Conservation (phyloP, 1,140 invertebrate species). For the Teleogryllus occipitalis region DNA sequence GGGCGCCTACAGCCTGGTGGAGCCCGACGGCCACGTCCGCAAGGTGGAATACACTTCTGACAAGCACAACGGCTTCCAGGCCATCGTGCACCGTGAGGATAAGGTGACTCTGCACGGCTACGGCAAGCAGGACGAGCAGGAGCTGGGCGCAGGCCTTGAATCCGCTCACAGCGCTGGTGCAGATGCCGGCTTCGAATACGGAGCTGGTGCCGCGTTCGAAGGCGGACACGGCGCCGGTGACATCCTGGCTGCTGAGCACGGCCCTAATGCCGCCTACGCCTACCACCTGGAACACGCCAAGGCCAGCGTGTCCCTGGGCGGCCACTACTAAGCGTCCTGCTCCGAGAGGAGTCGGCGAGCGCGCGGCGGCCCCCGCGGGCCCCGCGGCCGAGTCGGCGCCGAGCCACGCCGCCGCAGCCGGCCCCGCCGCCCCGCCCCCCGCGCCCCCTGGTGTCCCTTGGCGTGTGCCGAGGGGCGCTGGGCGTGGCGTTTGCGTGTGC, state of each 20-base stretch:
- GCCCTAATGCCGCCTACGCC: background rate
- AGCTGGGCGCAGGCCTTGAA: too few relatives aligned
- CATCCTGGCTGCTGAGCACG: background rate
- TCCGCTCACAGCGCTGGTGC: background rate
- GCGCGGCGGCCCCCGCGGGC: too few relatives aligned
- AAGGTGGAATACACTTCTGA: conserved; percentile 26
- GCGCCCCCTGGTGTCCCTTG: background rate
- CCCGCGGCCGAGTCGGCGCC: too few relatives aligned
- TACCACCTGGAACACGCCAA: background rate
- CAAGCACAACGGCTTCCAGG: conserved; percentile 26
- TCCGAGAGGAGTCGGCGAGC: background rate
- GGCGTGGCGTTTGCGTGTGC: too few relatives aligned
- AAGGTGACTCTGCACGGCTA: conserved; percentile 24
- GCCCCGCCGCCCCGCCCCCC: too few relatives aligned
- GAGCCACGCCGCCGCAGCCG: too few relatives aligned
- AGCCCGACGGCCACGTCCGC: conserved; percentile 30
- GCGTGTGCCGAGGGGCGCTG: too few relatives aligned
- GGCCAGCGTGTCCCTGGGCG: background rate
- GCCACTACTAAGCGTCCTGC: background rate
- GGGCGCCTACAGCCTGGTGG: conserved; percentile 27
- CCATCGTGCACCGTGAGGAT: conserved; percentile 18
- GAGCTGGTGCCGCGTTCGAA: background rate
- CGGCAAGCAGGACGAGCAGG: background rate
- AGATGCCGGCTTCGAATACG: background rate
- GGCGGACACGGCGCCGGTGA: too few relatives aligned